Evolutionary conservation across 2,113 vertebrate species (phyloP), one percentile per base, ranked within the genome.

Genomic region (Eulacestoma nigropectus): DNA sequence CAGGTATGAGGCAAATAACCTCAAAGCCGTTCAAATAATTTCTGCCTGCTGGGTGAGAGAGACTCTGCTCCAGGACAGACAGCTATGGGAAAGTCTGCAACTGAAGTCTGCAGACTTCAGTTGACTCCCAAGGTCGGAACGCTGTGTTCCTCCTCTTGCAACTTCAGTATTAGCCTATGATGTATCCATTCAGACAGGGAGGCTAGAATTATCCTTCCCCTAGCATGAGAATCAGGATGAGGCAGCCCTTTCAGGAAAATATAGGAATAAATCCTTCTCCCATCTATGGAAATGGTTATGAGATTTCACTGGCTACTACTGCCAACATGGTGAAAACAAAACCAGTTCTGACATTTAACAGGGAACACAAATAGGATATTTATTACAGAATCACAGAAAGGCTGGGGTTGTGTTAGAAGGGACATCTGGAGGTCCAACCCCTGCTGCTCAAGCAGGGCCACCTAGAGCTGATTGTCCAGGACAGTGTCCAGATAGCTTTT

Each of bases 41-140:
- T 57, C 57, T 76, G 49, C 32, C 42, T 80, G 63, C 32, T 37
- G 32, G n/a, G 64, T 8, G 2, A 84, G 12, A 77, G 4, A 55
- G 19, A 23, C 15, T 84, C 11, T 68, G 53, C 67, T 80, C 25
- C 37, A 60, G 35, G 44, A 68, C 18, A 68, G 46, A 13, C 5
- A 73, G 41, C 13, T 55, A 73, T 2, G 8, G 78, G 41, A 83
- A 80, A 76, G 50, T n/a, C n/a, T n/a, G n/a, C n/a, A n/a, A n/a
- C n/a, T n/a, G n/a, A n/a, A n/a, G 57, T 41, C 50, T 55, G 33
- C 70, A 92, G 67, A 30, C 33, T 76, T 49, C 57, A 76, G 37
- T 5, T n/a, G 35, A 46, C 49, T 89, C 63, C n/a, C 8, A 11
- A 23, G 25, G 57, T 32, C 0, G 0, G 52, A 13, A 82, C 5